Evolutionary conservation across 2,797 vertebrate species (phyloP), one percentile per base, ranked within the genome.

Genomic region (Hydrocynus forskahlii): DNA sequence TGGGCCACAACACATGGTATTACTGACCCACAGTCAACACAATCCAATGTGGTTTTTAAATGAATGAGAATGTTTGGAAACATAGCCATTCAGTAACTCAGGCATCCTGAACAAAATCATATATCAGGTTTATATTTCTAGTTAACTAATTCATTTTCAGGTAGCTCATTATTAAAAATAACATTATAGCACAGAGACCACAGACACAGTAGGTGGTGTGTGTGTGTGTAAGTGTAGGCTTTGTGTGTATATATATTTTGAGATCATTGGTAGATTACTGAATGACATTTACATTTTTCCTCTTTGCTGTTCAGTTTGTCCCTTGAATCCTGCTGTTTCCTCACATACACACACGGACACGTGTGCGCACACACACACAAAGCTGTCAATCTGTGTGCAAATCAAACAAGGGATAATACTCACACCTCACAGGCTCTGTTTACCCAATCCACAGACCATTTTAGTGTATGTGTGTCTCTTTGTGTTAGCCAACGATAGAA

Each of bases 381-480:
- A 67, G 77, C 81, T 83, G 82, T 84, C 81, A 85, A 85, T 86
- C 85, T 81, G 83, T 81, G 85, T 83, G 83, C 81, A 85, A 83
- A 87, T 87, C 85, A 87, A 87, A 85, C 86, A 83, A 73, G 76
- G 83, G 78, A 87, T 85, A 85, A 87, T 81, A 81, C 70, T 73
- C 70, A 73, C 81, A 85, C 83, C 81, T 85, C 83, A 87, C 68
- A 87, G 81, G 69, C 76, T 83, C 62, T 85, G 86, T 87, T 85
- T 85, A 87, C 81, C 59, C 93, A 94, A 69, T 81, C 78, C 77
- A 81, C 79, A 81, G 21, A 50, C 75, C 76, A 83, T 94, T 95
- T 93, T 73, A 92, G 89, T 79, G 83, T 93, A 92, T 87, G 91
- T 95, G 83, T 93, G 92, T 87, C 92, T 92, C 12, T 93, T 95